Evolutionary conservation across 2,888 invertebrate species (phyloP).

Genomic region (Meteorus colon): DNA sequence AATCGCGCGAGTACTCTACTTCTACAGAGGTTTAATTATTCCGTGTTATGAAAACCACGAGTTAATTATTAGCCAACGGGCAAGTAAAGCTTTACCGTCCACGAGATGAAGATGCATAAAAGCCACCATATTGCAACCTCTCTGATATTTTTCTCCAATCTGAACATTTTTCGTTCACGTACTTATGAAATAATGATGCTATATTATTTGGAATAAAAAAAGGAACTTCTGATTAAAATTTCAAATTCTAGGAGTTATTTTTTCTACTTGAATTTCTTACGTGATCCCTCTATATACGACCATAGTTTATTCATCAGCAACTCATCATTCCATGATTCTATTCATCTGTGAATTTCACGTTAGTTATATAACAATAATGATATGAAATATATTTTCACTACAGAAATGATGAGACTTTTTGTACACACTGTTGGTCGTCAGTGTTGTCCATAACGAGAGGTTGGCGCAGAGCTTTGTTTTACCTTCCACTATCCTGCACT

Average conservation of each 20-base stretch:
- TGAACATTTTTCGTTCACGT: background rate
- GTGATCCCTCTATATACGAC: no score
- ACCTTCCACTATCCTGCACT: slow-evolving; percentile 69
- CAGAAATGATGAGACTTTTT: slow-evolving; percentile 72
- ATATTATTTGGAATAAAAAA: background rate
- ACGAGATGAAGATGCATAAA: background rate
- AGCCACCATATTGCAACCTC: background rate
- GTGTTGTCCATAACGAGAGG: slow-evolving; percentile 70
- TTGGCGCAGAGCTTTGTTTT: slow-evolving; percentile 73
- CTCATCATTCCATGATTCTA: no score
- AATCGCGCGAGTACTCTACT: slow-evolving; percentile 15
- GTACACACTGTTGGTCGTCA: slow-evolving; percentile 71
- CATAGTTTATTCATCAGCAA: no score
- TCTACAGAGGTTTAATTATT: slow-evolving; percentile 3
- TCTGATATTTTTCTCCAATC: background rate
- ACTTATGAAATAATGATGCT: background rate
- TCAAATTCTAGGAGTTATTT: background rate
- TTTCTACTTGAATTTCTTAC: background rate
- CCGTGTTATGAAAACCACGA: slow-evolving; percentile 10
- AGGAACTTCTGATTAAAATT: background rate
- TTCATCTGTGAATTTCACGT: background rate
- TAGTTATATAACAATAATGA: background rate
- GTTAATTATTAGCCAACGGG: slow-evolving; percentile 8
- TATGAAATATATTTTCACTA: slow-evolving; percentile 45
- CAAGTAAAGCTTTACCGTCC: slow-evolving; percentile 8